phyloP scores from a whole-genome alignment of 2,888 invertebrate genomes.

The Melieria picta region DNA sequence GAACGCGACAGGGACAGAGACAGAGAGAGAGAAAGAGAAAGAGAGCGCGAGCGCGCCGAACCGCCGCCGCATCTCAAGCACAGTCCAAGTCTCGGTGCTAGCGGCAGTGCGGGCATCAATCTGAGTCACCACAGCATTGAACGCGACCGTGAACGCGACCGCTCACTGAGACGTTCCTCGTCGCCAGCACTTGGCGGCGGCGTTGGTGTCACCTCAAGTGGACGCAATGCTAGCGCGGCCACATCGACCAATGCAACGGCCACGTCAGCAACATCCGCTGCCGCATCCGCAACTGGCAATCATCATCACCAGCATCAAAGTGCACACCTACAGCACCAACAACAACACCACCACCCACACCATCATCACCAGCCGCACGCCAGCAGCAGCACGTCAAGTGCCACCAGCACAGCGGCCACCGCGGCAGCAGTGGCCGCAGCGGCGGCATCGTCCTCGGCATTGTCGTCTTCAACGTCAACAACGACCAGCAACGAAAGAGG shows the following conservation, averaged over 20 bases:
- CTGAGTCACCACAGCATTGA: slow-evolving; percentile 44
- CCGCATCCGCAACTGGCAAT: slow-evolving; percentile 39
- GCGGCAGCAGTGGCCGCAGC: slow-evolving; percentile 37
- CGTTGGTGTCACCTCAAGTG: slow-evolving; percentile 2
- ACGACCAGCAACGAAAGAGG: slow-evolving; percentile 55
- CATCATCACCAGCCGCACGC: slow-evolving; percentile 50
- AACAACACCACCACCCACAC: slow-evolving; percentile 48
- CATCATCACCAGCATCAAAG: slow-evolving; percentile 35
- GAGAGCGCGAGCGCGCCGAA: slow-evolving; percentile 31
- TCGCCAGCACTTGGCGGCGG: slow-evolving; percentile 19
- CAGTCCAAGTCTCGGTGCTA: slow-evolving; percentile 48
- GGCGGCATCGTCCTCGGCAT: slow-evolving; percentile 32
- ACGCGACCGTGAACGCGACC: slow-evolving; percentile 46
- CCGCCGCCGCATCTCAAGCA: slow-evolving; percentile 46
- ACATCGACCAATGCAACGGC: slow-evolving; percentile 34
- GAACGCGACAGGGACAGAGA: slow-evolving; percentile 30
- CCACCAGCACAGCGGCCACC: slow-evolving; percentile 43
- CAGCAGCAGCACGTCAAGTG: slow-evolving; percentile 56
- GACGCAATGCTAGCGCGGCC: neutral
- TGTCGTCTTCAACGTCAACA: slow-evolving; percentile 38
- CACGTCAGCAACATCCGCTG: slow-evolving; percentile 37
- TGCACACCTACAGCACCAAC: slow-evolving; percentile 31
- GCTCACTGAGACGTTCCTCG: slow-evolving; percentile 27
- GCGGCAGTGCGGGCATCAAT: slow-evolving; percentile 51
- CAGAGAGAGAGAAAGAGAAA: slow-evolving; percentile 31